Conservation (phyloP, 2,888 invertebrate genomes). For the Lymantria dispar region DNA sequence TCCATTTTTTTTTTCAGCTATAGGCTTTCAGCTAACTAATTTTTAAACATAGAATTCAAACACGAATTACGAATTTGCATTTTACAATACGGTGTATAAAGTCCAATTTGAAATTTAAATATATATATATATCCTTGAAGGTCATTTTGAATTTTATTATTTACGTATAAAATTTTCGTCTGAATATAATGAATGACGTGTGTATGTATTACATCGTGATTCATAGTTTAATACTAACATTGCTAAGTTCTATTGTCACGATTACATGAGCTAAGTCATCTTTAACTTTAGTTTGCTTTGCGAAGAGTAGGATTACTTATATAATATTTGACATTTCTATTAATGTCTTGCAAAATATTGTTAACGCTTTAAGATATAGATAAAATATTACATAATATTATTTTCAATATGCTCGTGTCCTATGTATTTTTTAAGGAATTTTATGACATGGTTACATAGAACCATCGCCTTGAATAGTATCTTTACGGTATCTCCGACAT, state of each 20-base stretch:
- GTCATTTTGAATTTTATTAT: slow-evolving; percentile 28
- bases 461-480: no score
- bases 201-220: slow-evolving; percentile 32
- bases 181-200: slow-evolving; percentile 30
- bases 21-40: slow-evolving; percentile 4
- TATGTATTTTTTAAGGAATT: no score
- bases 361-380: no score
- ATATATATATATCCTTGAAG: slow-evolving; percentile 22
- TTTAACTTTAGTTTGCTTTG: slow-evolving; percentile 14
- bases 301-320: slow-evolving; percentile 15
- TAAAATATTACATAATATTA: no score
- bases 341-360: background rate
- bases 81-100: slow-evolving; percentile 8
- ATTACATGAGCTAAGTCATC: background rate
- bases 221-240: slow-evolving; percentile 19
- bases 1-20: slow-evolving; percentile 12
- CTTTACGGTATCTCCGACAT: no score
- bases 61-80: slow-evolving; percentile 9
- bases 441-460: no score
- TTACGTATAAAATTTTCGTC: slow-evolving; percentile 24
- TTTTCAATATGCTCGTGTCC: no score
- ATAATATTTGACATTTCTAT: slow-evolving; percentile 7
- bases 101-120: slow-evolving; percentile 18
- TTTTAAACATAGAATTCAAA: slow-evolving; percentile 8
- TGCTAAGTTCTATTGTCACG: background rate